Base-by-base conservation (phyloP, 2,113 vertebrate genomes). In the Platichthys stellatus region DNA sequence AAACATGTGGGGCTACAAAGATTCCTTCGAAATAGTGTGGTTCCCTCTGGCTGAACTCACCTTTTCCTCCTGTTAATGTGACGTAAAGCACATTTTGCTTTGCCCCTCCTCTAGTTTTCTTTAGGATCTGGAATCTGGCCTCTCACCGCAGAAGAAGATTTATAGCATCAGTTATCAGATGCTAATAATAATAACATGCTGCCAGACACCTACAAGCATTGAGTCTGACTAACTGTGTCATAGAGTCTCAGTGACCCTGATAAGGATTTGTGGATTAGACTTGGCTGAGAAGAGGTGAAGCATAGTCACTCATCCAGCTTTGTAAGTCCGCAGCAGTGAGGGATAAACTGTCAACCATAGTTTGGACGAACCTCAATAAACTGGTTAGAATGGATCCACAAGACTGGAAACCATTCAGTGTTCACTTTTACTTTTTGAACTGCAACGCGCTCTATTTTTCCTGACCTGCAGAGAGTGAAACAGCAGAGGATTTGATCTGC, bases 201-300 rank as follows among this genome's bases (percentile, higher is more conserved):
- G 17, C 47, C 38, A 20, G 26, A 54, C 67, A 72, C 26, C 49
- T 60, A 68, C 47, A 71, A 57, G 71, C 64, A 76, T 1, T 62
- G 59, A 73, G 81, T 59, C 67, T 72, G 76, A 82, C 57, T 72
- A 74, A 83, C 53, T 71, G 69, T 87, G 86, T 82, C 74, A 76
- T 47, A 74, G 78, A 81, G 76, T 80, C 81, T 76, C 66, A 20
- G 74, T 90, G 90, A 90, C 90, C 91, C 86, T 89, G 83, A 89
- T 72, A 66, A 73, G 91, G 94, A 95, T 94, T 94, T 91, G 74
- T 60, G 89, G 92, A 94, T 92, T 94, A 93, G 74, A 86, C 43
- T 51, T 47, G 62, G 69, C 76, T 85, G 77, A 88, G 86, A 83
- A 77, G 77, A 86, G 68, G 73, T 60, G 73, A 73, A 74, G 60